phyloP scores from a whole-genome alignment of 1,140 invertebrate species.

The Parasteatoda tepidariorum region DNA sequence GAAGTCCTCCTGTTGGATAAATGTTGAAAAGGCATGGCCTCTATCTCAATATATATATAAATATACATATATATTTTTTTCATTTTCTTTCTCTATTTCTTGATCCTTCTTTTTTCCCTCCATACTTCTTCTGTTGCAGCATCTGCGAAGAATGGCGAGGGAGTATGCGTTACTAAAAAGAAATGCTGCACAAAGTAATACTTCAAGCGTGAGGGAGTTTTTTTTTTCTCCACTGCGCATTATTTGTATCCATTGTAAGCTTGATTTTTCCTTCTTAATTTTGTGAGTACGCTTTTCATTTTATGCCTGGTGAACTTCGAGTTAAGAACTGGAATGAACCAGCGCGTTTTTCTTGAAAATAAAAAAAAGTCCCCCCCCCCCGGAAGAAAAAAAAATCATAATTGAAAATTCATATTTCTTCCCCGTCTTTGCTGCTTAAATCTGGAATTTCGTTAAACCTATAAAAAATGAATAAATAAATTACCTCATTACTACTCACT shows the following conservation, averaged over 20 bases:
- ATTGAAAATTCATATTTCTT: no score
- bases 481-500: no score
- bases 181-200: neutral
- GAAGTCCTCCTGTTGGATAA: constrained; percentile 14
- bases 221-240: neutral
- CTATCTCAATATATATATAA: no score
- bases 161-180: constrained; percentile 2
- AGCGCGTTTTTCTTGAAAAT: constrained; percentile 4
- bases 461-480: no score
- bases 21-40: constrained; percentile 10
- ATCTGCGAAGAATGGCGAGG: constrained; percentile 13
- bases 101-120: no score
- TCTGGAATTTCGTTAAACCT: no score
- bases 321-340: constrained; percentile 10
- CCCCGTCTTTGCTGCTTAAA: no score
- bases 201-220: constrained; percentile 24
- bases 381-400: no score
- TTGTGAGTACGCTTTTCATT: constrained; percentile 40
- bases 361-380: no score
- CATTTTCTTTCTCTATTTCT: no score
- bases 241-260: constrained; percentile 18
- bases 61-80: no score
- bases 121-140: constrained; percentile 7
- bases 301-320: constrained; percentile 38
- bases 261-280: constrained; percentile 39